Evolutionary conservation across 2,113 vertebrate species (phyloP).

Genomic region (Festucalex cinctus): DNA sequence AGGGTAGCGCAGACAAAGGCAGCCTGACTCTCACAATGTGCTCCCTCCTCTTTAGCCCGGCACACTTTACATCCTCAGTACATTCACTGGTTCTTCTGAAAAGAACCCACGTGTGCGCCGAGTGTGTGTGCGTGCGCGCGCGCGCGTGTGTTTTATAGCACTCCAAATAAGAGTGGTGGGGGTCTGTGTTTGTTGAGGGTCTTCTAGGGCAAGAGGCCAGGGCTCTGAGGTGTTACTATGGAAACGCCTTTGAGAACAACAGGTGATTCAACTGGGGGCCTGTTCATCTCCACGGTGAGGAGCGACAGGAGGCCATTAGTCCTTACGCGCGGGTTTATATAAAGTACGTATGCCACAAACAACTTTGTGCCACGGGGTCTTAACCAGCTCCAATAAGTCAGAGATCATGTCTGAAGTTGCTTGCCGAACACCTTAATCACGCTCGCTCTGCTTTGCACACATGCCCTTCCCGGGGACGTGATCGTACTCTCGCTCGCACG

Average conservation of each 20-base stretch:
- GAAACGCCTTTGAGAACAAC: slow-evolving; percentile 72
- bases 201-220: slow-evolving; percentile 60
- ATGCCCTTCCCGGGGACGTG: background rate
- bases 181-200: slow-evolving; percentile 62
- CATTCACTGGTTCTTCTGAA: slow-evolving; percentile 61
- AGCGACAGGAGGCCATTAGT: slow-evolving; percentile 45
- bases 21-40: slow-evolving; percentile 61
- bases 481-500: background rate
- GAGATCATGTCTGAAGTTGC: slow-evolving; percentile 52
- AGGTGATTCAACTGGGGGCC: slow-evolving; percentile 64
- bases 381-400: slow-evolving; percentile 61
- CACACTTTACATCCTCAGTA: slow-evolving; percentile 71
- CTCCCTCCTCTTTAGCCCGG: slow-evolving; percentile 55
- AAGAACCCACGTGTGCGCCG: slow-evolving; percentile 34
- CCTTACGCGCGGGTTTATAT: slow-evolving; percentile 11
- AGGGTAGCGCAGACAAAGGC: slow-evolving; percentile 64
- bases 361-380: slow-evolving; percentile 31
- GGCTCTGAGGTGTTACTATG: slow-evolving; percentile 65
- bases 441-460: background rate
- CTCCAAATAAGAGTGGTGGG: slow-evolving; percentile 38
- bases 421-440: slow-evolving; percentile 30
- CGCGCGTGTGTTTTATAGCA: slow-evolving; percentile 38
- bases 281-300: slow-evolving; percentile 38
- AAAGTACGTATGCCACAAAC: slow-evolving; percentile 28
- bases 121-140: slow-evolving; percentile 3